Conservation (phyloP, 2,113 vertebrate genomes). For the Poeciliopsis retropinna region DNA sequence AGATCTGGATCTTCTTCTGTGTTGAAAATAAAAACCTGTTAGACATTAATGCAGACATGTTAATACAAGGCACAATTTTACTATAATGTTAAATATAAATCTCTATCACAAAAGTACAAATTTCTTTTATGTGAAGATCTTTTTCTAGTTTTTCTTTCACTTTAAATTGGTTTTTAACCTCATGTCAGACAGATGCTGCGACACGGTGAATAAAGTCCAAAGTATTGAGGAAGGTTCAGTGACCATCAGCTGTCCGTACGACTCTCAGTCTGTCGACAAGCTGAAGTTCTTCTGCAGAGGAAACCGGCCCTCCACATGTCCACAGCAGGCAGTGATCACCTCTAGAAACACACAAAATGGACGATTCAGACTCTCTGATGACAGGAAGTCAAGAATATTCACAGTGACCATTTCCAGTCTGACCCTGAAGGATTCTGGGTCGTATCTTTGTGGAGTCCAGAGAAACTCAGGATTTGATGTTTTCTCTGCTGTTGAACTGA, state of each 20-base stretch:
- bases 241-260: constrained; percentile 24
- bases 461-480: constrained; percentile 21
- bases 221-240: constrained; percentile 9
- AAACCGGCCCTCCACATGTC: constrained; percentile 12
- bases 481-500: constrained; percentile 50
- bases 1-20: too few relatives aligned
- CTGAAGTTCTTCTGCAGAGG: constrained; percentile 60
- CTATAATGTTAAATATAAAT: too few relatives aligned
- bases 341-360: background rate
- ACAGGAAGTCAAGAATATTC: background rate
- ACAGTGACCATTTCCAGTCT: constrained; percentile 29
- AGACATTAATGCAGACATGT: too few relatives aligned
- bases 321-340: constrained; percentile 32
- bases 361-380: constrained; percentile 5
- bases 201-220: background rate
- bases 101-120: too few relatives aligned
- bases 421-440: constrained; percentile 54
- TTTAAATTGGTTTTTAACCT: too few relatives aligned
- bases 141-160: too few relatives aligned
- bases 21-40: too few relatives aligned
- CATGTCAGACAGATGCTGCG: constrained; percentile 49
- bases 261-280: background rate
- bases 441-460: constrained; percentile 50
- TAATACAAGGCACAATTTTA: too few relatives aligned
- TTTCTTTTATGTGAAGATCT: too few relatives aligned